phyloP scores from a whole-genome alignment of 2,797 vertebrate genomes.

The Coluber constrictor region DNA sequence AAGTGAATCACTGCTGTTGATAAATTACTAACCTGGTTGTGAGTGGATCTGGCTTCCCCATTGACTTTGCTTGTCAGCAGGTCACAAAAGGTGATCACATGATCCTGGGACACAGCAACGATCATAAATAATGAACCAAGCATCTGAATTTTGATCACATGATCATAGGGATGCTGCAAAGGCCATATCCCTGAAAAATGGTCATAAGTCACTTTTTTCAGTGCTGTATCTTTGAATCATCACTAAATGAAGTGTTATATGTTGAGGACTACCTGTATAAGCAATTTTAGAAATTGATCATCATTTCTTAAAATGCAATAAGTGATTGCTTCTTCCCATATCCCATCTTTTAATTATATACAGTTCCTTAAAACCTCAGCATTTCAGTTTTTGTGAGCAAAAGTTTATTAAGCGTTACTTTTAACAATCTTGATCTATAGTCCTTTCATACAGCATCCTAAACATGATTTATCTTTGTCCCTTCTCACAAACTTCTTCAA shows the following conservation, averaged over 20 bases:
- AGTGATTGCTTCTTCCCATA: neutral
- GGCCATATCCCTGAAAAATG: no score
- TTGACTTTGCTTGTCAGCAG: no score
- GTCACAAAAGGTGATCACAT: no score
- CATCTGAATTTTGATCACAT: no score
- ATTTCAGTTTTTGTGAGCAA: neutral
- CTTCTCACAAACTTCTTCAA: neutral
- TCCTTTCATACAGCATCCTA: neutral
- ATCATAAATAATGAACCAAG: no score
- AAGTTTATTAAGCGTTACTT: neutral
- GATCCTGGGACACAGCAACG: no score
- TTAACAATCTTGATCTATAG: neutral
- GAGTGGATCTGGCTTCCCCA: no score
- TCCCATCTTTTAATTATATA: neutral
- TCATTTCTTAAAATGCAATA: neutral
- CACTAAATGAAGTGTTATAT: neutral
- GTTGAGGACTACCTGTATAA: neutral
- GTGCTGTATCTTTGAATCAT: no score
- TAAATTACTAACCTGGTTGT: no score
- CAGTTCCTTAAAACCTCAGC: neutral
- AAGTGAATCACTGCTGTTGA: no score
- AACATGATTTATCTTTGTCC: neutral
- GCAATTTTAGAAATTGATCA: neutral
- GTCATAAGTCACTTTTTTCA: no score
- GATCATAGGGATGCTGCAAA: no score